phyloP scores from a whole-genome alignment of 2,113 vertebrate species.

The Pomatostomus ruficeps region DNA sequence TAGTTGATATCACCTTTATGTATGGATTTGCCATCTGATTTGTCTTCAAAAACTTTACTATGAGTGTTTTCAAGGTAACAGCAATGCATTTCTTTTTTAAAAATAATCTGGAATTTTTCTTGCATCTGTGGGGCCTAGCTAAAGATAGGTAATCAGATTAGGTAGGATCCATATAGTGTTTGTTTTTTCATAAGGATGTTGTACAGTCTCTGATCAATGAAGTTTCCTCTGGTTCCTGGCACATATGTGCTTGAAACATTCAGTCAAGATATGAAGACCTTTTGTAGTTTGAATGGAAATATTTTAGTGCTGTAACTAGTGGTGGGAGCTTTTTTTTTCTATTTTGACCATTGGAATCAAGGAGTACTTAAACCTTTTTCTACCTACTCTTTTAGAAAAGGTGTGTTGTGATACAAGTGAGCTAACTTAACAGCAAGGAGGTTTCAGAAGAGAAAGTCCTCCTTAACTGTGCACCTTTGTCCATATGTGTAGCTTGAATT shows the following conservation, averaged over 20 bases:
- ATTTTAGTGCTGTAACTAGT: background rate
- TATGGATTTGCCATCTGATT: background rate
- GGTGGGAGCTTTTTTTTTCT: background rate
- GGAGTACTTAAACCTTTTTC: background rate
- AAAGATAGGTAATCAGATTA: background rate
- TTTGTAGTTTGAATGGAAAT: background rate
- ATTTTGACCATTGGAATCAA: background rate
- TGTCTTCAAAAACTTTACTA: background rate
- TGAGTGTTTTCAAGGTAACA: background rate
- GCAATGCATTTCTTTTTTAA: background rate
- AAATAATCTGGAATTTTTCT: background rate
- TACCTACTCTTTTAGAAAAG: background rate
- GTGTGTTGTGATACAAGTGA: background rate
- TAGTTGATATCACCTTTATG: background rate
- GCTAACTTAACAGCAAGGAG: background rate
- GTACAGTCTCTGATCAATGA: background rate
- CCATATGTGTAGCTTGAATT: background rate
- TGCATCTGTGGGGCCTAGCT: background rate
- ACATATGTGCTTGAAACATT: background rate
- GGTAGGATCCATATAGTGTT: background rate
- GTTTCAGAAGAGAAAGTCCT: background rate
- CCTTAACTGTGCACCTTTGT: background rate
- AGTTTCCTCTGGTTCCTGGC: background rate
- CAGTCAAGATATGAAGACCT: background rate
- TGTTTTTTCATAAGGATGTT: background rate